Conservation (phyloP, 2,113 vertebrate species). For the Isichthys henryi region DNA sequence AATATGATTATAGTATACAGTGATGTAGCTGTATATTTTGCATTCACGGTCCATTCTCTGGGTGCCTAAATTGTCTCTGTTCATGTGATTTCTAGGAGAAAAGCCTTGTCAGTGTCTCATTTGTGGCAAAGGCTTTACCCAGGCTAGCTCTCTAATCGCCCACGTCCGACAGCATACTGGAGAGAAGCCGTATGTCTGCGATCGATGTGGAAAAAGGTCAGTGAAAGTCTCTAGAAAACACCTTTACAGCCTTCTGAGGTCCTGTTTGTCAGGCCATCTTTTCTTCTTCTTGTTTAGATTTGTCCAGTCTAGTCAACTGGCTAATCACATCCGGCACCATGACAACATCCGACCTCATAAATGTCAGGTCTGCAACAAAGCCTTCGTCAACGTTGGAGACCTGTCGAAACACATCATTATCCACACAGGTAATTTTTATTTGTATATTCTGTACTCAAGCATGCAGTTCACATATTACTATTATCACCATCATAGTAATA, state of each 20-base stretch:
- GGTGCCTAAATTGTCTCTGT: background rate
- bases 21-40: too few relatives aligned
- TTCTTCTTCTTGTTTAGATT: conserved; percentile 62
- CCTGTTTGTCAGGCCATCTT: background rate
- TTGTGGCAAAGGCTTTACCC: conserved; percentile 94
- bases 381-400: conserved; percentile 94
- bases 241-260: background rate
- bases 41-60: background rate
- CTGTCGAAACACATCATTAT: conserved; percentile 98
- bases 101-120: conserved; percentile 89
- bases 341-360: conserved; percentile 97
- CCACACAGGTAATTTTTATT: conserved; percentile 76
- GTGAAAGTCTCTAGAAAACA: background rate
- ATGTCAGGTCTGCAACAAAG: conserved; percentile 89
- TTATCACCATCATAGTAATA: background rate
- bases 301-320: conserved; percentile 93
- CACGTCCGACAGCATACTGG: conserved; percentile 95
- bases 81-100: conserved; percentile 70
- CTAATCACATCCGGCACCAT: conserved; percentile 97
- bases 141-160: conserved; percentile 94
- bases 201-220: conserved; percentile 94
- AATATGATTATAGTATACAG: background rate
- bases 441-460: background rate
- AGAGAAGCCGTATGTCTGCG: conserved; percentile 96
- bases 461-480: background rate